A percentile compares a stretch with the other conserved stretches of the same genome.
These are phyloP conservation scores for Narcine bancroftii DNA, from an alignment of 2,113 vertebrate genomes.

Conservation along the genomic window DNA sequence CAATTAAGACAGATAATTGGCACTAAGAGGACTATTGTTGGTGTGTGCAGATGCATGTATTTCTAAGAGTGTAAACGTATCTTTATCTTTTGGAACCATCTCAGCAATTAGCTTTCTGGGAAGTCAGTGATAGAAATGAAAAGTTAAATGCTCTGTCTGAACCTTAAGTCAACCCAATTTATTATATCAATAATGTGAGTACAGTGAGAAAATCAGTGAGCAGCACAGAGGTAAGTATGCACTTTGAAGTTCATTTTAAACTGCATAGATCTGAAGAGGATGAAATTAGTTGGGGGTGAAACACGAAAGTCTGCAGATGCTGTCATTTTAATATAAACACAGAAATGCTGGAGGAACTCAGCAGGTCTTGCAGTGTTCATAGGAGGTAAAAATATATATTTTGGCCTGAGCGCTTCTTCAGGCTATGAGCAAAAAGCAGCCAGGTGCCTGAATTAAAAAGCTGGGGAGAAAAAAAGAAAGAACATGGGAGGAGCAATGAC, in stretches of 20 bases:
- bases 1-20: slow-evolving; percentile 58
- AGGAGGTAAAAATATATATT: too few relatives aligned
- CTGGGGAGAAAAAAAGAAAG: too few relatives aligned
- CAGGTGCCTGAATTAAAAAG: too few relatives aligned
- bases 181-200: background rate
- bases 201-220: slow-evolving; percentile 17
- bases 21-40: slow-evolving; percentile 47
- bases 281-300: background rate
- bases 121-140: slow-evolving; percentile 33
- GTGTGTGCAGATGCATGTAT: slow-evolving; percentile 45
- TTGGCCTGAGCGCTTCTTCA: too few relatives aligned
- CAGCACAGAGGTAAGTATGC: background rate
- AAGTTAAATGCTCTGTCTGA: slow-evolving; percentile 33
- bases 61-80: slow-evolving; percentile 43
- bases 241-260: background rate
- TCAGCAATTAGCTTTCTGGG: slow-evolving; percentile 35
- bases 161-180: background rate
- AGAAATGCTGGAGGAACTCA: too few relatives aligned
- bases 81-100: slow-evolving; percentile 34
- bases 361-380: too few relatives aligned
- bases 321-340: too few relatives aligned
- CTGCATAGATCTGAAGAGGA: background rate
- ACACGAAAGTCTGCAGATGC: too few relatives aligned
- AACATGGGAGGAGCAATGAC: too few relatives aligned
- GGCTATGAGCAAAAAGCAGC: too few relatives aligned